A percentile compares a stretch with the other conserved stretches of the same genome.
Evolutionary conservation across 2,888 invertebrate genomes (phyloP).

Genomic region (Xylophagus ater): DNA sequence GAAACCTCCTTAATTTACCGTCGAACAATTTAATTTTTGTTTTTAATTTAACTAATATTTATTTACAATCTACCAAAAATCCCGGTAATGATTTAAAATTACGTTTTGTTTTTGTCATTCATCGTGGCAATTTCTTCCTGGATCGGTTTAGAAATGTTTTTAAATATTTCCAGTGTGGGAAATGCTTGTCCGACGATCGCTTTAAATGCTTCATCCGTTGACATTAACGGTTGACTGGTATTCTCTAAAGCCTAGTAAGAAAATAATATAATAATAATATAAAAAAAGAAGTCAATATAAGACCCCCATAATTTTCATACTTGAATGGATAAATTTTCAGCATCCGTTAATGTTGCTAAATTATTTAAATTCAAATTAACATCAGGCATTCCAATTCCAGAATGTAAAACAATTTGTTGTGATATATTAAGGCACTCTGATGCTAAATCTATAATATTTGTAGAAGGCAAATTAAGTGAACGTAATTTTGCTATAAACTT

Average conservation of each 20-base stretch:
- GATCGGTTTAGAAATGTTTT: too few relatives aligned
- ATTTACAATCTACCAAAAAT: too few relatives aligned
- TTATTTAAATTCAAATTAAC: slow-evolving; percentile 28
- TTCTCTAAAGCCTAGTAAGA: slow-evolving; percentile 32
- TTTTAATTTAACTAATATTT: too few relatives aligned
- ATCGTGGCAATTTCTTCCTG: too few relatives aligned
- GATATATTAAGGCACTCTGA: slow-evolving; percentile 36
- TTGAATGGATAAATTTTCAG: slow-evolving; percentile 33
- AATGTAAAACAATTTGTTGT: slow-evolving; percentile 37
- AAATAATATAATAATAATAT: slow-evolving; percentile 3
- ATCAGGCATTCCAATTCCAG: slow-evolving; percentile 37
- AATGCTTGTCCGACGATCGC: slow-evolving; percentile 34
- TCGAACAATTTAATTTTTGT: too few relatives aligned
- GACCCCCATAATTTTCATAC: too few relatives aligned
- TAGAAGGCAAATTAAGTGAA: slow-evolving; percentile 32
- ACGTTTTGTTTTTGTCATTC: not conserved
- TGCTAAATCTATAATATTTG: slow-evolving; percentile 34
- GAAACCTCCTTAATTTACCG: too few relatives aligned
- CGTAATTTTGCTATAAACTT: slow-evolving; percentile 36
- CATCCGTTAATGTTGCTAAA: slow-evolving; percentile 31
- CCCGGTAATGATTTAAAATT: too few relatives aligned
- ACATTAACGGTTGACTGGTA: slow-evolving; percentile 33
- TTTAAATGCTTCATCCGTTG: slow-evolving; percentile 37
- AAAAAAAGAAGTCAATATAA: not conserved
- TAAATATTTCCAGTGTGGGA: too few relatives aligned